Percentiles rank a stretch among this genome's conserved stretches.
phyloP scores from a whole-genome alignment of 2,113 vertebrate species.

The Tyto alba region DNA sequence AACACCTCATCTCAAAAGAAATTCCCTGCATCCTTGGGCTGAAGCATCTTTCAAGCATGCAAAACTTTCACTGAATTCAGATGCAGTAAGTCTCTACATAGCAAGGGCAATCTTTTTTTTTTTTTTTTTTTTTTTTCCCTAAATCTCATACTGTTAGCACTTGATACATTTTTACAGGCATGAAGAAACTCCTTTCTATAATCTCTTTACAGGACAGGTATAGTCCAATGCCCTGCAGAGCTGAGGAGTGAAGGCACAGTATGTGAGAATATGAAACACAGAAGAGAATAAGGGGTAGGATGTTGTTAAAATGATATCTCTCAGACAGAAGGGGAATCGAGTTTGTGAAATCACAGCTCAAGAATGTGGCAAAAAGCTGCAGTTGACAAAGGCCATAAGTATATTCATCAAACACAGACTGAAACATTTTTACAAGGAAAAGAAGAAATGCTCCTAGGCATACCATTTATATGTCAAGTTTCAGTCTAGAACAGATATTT shows the following conservation, averaged over 20 bases:
- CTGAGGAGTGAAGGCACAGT: neutral
- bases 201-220: neutral
- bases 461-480: slow-evolving; percentile 20
- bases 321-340: neutral
- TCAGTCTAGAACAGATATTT: slow-evolving; percentile 25
- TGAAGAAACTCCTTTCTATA: neutral
- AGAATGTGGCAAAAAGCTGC: slow-evolving; percentile 22
- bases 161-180: neutral
- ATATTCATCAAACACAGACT: slow-evolving; percentile 44
- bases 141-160: neutral
- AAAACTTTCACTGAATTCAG: neutral
- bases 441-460: slow-evolving; percentile 26
- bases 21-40: neutral
- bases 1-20: neutral
- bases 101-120: neutral
- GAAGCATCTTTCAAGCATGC: neutral
- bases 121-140: no score
- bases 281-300: neutral
- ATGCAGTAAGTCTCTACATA: neutral
- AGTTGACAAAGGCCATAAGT: slow-evolving; percentile 50
- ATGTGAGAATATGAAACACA: neutral
- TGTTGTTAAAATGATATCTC: neutral
- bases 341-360: slow-evolving; percentile 44
- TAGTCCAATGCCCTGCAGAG: neutral
- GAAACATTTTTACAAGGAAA: slow-evolving; percentile 42